A percentile compares a stretch with the other conserved stretches of the same genome.
Conservation (phyloP, 2,113 vertebrate species). For the Nannobrachium achirus region DNA sequence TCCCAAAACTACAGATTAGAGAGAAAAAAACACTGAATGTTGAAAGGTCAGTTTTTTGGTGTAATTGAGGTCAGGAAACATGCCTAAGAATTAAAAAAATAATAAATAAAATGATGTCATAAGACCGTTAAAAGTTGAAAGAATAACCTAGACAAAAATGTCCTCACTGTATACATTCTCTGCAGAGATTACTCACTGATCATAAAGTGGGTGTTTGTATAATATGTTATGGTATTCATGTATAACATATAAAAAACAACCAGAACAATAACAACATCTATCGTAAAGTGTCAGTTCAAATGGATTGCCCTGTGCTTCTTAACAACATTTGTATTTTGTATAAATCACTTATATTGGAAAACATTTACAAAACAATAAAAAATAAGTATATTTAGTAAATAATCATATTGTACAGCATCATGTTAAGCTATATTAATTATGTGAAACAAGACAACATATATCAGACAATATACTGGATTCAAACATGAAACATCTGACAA, state of each 20-base stretch:
- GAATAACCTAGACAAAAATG: slow-evolving; percentile 39
- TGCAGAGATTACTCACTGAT: slow-evolving; percentile 49
- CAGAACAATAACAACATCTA: no score
- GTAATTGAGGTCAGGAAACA: no score
- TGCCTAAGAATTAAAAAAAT: no score
- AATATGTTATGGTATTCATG: slow-evolving; percentile 23
- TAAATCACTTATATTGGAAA: no score
- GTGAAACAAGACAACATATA: slow-evolving; percentile 9
- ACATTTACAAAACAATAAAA: no score
- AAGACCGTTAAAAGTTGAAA: no score
- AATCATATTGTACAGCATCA: neutral
- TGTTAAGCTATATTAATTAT: neutral
- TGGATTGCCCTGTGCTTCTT: neutral
- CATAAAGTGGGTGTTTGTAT: slow-evolving; percentile 7
- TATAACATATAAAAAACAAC: slow-evolving; percentile 34
- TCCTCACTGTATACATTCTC: slow-evolving; percentile 64
- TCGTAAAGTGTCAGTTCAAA: neutral
- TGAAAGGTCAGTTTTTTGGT: no score
- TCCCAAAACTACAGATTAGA: no score
- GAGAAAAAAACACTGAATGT: no score
- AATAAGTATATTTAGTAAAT: no score
- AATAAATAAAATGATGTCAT: no score
- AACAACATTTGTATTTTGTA: no score
- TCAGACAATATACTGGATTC: neutral
- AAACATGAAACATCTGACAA: slow-evolving; percentile 42